Evolutionary conservation across 2,888 invertebrate species (phyloP), one percentile per base, ranked within the genome.

Genomic region (Amphipyra berbera): DNA sequence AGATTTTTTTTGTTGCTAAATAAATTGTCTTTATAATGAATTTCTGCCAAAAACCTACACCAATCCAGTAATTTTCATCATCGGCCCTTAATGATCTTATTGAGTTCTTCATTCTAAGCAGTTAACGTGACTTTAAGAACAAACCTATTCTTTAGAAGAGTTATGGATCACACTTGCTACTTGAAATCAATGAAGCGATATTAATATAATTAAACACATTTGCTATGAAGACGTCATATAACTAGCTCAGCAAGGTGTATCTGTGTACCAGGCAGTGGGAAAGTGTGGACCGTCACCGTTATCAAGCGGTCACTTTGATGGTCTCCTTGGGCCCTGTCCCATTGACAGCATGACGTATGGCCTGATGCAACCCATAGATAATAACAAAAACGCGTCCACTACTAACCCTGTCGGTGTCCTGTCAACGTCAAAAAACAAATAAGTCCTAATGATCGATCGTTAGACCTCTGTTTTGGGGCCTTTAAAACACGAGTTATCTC

Each of bases 311-410:
- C 84, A 90, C 92, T 93, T 94, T 94, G 94, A 94, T 89, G 90
- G 88, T 90, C 89, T 88, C 91, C 81, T 89, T 84, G 86, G 83
- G 84, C 88, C 87, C 90, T 92, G 93, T 91, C 86, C 76, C 86
- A 79, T 64, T 94, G 94, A 95, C 94, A 95, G 94, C 84, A 94
- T 91, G 94, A 95, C 94, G 94, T 93, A 95, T 95, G 92, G 88
- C 82, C 87, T 83, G 93, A 94, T 94, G 89, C 86, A 83, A 85
- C 81, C 88, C 82, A 82, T 85, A 90, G 94, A 93, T 94, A 91
- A 84, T 80, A 78, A 84, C 75, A 81, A 81, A 84, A 85, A 85
- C 83, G 79, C 77, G 77, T 81, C 83, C 83, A 82, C 85, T 84
- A 78, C 81, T 79, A 86, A 83, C 81, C 86, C 85, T 80, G 84